Base-by-base conservation (phyloP, 2,888 invertebrate species). In the Trachelus tabidus region DNA sequence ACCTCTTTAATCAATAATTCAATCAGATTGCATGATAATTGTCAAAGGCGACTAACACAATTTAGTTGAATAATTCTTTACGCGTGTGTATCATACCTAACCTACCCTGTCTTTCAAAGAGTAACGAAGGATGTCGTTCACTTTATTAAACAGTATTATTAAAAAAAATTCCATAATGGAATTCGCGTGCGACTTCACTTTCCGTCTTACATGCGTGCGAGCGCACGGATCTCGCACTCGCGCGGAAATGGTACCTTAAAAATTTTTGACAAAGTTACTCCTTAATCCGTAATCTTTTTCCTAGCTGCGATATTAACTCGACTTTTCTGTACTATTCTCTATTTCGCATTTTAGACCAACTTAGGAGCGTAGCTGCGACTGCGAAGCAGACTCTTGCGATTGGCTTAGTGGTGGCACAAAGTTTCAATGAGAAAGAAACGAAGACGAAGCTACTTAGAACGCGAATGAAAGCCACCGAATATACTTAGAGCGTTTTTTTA, bases 401-500 rank as follows among this genome's bases (percentile, higher is more conserved):
- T 56, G 56, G 56, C 56, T 56, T 23, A 56, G 56, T 23, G 56
- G 56, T 56, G 56, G 56, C 56, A 56, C 23, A 15, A 23, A 37
- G 12, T 15, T 56, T 56, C 23, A 56, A 6, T 56, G 9, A 56
- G 56, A 56, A 56, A 56, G 56, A 56, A 56, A 23, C 56, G 56
- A 40, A 40, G 40, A 40, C 23, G 15, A 56, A 9, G 56, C 56
- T 56, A 56, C 56, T 23, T 56, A 56, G 23, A 56, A 23, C 23
- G 23, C 9, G 23, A 23, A 56, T 23, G 2, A 6, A 23, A 56
- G 9, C 56, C 56, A 56, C 56, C 15, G 71, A 71, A 31, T 33
- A 71, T 71, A 34, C 31, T 71, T 71, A 71, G 33, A 71, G 33
- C 33, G 31, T 35, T 71, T 71, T 56, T 71, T 71, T 71, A 71